Conservation (phyloP, 2,797 vertebrate species). For the Hafferia zeledoni region DNA sequence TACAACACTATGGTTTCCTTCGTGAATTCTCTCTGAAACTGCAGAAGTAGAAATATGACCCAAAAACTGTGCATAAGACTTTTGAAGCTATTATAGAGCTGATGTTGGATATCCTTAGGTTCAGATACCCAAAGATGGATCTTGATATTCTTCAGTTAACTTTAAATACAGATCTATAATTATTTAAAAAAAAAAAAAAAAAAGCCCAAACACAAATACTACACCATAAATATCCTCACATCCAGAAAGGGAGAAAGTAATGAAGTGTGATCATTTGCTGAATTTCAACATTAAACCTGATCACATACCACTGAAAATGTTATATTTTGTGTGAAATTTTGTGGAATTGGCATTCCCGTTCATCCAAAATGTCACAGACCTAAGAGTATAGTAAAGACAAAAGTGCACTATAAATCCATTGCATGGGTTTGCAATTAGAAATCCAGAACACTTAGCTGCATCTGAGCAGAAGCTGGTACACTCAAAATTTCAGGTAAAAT, state of each 20-base stretch:
- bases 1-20: background rate
- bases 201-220: too few relatives aligned
- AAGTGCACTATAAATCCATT: background rate
- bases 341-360: background rate
- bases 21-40: background rate
- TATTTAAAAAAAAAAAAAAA: too few relatives aligned
- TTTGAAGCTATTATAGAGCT: background rate
- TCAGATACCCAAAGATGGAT: background rate
- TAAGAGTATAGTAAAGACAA: background rate
- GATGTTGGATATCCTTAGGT: background rate
- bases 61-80: background rate
- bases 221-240: background rate
- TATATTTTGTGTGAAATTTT: conserved; percentile 1
- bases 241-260: background rate
- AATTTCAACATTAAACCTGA: background rate
- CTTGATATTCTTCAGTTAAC: background rate
- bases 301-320: background rate
- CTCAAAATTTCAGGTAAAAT: background rate
- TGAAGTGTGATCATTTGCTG: background rate
- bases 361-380: background rate
- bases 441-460: background rate
- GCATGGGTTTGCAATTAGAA: background rate
- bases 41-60: background rate
- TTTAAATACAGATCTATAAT: background rate
- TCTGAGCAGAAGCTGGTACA: background rate